Conservation (phyloP, 2,113 vertebrate genomes). For the Hemiprocne comata region DNA sequence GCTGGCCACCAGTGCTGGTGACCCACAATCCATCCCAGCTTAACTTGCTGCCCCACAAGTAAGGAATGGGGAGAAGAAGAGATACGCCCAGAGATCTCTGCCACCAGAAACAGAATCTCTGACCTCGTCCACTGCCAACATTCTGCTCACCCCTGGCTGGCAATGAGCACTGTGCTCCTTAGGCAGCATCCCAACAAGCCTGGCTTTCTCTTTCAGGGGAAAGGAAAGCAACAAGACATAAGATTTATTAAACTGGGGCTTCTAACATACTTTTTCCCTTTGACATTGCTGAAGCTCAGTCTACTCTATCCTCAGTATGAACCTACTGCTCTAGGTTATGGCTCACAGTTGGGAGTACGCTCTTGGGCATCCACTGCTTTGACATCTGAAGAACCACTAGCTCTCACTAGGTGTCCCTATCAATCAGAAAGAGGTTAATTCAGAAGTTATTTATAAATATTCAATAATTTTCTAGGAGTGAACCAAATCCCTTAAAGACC, state of each 20-base stretch:
- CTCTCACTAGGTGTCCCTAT: not conserved
- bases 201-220: not conserved
- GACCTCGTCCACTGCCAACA: not conserved
- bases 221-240: not conserved
- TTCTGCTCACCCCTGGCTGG: not conserved
- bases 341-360: not conserved
- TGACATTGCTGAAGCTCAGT: not conserved
- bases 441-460: not conserved
- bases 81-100: not conserved
- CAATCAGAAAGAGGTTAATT: not conserved
- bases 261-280: not conserved
- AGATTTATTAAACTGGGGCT: not conserved
- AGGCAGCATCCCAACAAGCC: not conserved
- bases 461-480: not conserved
- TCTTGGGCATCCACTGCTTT: not conserved
- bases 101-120: not conserved
- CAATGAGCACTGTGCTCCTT: not conserved
- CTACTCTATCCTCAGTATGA: not conserved
- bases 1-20: not conserved
- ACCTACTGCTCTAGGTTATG: not conserved
- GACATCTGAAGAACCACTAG: not conserved
- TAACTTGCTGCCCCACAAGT: not conserved
- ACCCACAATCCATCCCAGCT: not conserved
- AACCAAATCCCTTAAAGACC: not conserved
- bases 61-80: not conserved